phyloP scores from a whole-genome alignment of 1,140 invertebrate genomes.

The Drosophila kepulauana region DNA sequence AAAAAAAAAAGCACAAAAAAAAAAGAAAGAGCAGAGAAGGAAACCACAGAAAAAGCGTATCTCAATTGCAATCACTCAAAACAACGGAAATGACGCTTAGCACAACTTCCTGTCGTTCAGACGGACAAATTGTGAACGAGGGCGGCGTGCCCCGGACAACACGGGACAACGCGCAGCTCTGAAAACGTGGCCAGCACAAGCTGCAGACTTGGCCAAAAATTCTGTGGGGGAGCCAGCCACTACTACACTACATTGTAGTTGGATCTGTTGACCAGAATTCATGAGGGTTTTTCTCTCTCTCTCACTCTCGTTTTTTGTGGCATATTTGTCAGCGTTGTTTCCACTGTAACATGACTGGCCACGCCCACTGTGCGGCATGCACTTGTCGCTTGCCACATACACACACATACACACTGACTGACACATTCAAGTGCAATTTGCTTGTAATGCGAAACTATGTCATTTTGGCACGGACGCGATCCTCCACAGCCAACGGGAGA shows the following conservation, averaged over 20 bases:
- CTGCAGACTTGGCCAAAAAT: slow-evolving; percentile 15
- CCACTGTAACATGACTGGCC: slow-evolving; percentile 54
- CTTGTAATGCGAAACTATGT: slow-evolving; percentile 81
- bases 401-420: slow-evolving; percentile 29
- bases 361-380: slow-evolving; percentile 50
- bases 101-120: slow-evolving; percentile 78
- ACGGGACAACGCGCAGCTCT: slow-evolving; percentile 16
- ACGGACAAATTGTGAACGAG: slow-evolving; percentile 59
- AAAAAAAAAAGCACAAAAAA: slow-evolving; percentile 34
- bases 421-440: slow-evolving; percentile 81
- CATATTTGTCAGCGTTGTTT: slow-evolving; percentile 78
- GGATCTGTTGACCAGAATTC: slow-evolving; percentile 9
- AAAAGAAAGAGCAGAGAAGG: slow-evolving; percentile 25
- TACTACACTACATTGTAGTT: not conserved
- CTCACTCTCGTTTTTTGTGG: slow-evolving; percentile 53
- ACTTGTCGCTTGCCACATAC: slow-evolving; percentile 29
- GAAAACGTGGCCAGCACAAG: slow-evolving; percentile 37
- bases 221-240: not conserved
- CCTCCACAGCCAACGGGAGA: slow-evolving; percentile 22
- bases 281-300: not conserved
- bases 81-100: slow-evolving; percentile 83
- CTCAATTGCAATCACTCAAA: slow-evolving; percentile 84
- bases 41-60: slow-evolving; percentile 77
- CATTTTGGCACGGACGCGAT: slow-evolving; percentile 69
- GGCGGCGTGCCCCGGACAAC: slow-evolving; percentile 29